Base-by-base conservation (phyloP, 30 jellyfish, hydroid and myxozoan species). In the Chrysaora quinquecirrha region DNA sequence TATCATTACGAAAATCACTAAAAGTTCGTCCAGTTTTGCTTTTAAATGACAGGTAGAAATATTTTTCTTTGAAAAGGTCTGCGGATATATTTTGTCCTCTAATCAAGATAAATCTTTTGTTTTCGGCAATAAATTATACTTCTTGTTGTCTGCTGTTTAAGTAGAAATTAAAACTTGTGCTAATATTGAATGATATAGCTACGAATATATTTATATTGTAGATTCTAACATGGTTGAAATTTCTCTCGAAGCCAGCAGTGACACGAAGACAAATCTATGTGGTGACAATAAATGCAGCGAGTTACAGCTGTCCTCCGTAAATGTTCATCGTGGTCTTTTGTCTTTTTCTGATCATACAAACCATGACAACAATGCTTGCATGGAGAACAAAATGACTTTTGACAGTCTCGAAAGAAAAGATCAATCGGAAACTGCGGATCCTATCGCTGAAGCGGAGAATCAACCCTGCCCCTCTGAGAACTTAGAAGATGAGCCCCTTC, bases 301-400 rank as follows among this genome's bases (percentile, higher is more conserved):
- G 84, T 43, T 54, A 49, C 90, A 80, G 83, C 90, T 80, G 90
- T 65, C 90, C 50, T 43, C 75, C 63, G 75, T 80, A 56, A 80
- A 80, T 80, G 90, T 63, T 78, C 90, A 80, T 80, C 90, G 90
- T 80, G 90, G 71, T 62, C 32, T 54, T 63, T 80, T 80, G 90
- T 80, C 76, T 56, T 52, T 76, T 32, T 71, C 35, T 67, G 83
- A 80, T 80, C 90, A 76, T 48, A 64, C 84, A 80, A 64, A 80
- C 66, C 34, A 34, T 33, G 50, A 31, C 29, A 50, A 65, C 71
- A 22, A 28, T 49, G 48, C 50, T 80, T 78, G 71, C 48, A 61
- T 49, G 31, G 77, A 47, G 25, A 75, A 80, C 83, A 80, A 80
- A 28, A 33, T 35, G 48, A 32, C 76, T 2, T 34, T 18, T 32